These are phyloP conservation scores for Batillaria attramentaria DNA, from an alignment of 1,140 invertebrate species.

Conservation along the genomic window DNA sequence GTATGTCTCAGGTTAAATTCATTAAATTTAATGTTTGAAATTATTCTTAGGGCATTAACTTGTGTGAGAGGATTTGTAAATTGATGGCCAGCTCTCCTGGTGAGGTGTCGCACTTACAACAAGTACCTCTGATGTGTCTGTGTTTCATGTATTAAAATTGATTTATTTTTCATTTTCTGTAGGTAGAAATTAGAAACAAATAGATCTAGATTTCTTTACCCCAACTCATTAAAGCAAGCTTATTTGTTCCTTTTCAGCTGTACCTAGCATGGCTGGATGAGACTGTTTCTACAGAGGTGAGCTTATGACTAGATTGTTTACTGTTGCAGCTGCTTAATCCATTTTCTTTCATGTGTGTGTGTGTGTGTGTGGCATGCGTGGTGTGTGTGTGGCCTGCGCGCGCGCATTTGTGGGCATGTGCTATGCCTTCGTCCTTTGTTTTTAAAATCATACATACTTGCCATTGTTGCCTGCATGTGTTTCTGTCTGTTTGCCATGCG, in stretches of 20 bases:
- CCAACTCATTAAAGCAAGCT: background rate
- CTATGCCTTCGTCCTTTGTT: background rate
- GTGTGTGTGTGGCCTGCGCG: too few species aligned
- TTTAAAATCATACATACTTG: too few species aligned
- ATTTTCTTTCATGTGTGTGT: background rate
- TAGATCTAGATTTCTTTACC: too few species aligned
- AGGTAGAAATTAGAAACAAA: too few species aligned
- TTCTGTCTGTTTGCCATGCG: too few species aligned
- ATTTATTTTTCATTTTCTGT: background rate
- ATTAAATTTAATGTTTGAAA: background rate
- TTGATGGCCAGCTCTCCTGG: too few species aligned
- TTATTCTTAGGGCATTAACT: background rate
- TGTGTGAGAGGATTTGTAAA: background rate
- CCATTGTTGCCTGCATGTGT: too few species aligned
- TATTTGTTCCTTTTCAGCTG: slow-evolving; percentile 73
- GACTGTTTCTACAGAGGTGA: slow-evolving; percentile 81
- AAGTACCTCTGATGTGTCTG: background rate
- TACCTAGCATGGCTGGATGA: slow-evolving; percentile 91
- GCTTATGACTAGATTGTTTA: slow-evolving; percentile 18
- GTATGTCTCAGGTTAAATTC: background rate
- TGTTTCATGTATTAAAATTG: background rate
- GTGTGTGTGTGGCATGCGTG: slow-evolving; percentile 1
- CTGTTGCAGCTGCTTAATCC: too few species aligned
- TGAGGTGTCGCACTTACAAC: background rate
- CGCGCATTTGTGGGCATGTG: background rate